Evolutionary conservation across 2,888 invertebrate genomes (phyloP), one percentile per base, ranked within the genome.

Genomic region (Heliconius hortense): DNA sequence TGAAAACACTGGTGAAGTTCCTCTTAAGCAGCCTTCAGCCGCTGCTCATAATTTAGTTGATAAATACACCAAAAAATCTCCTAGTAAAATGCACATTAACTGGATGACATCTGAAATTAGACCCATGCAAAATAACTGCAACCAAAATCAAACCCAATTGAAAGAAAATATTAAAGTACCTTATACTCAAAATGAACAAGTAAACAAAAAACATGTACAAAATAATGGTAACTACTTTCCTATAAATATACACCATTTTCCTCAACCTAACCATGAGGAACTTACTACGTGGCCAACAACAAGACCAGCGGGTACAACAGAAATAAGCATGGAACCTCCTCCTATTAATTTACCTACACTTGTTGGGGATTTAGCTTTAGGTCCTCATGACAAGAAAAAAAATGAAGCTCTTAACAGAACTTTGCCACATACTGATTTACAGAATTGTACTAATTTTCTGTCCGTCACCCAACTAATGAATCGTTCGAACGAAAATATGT

Each of bases 71-170:
- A 94, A 94, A 80, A 94, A 93, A 78, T 91, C 91, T 10, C 91
- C 92, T 1, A 91, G 82, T 76, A 94, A 94, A 87, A 93, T 89
- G 90, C 94, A 93, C 78, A 94, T 94, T 53, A 94, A 94, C 81
- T 94, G 94, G 94, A 94, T 94, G 94, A 94, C 94, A 28, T 94
- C 94, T 26, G 94, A 94, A 87, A 88, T 89, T 66, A 88, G 93
- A 78, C 88, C 93, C 24, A 87, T 90, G 83, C 91, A 92, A 84
- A 90, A 85, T 79, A 87, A 85, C 81, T 91, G 87, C 79, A 90
- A 86, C 75, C 82, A 87, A 76, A 78, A 83, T 48, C 86, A 89
- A 75, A 73, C 83, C 60, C 87, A 87, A 43, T 79, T 85, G 70
- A 93, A 93, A 84, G 90, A 90, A 62, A 79, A 82, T 53, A 85